Conservation (phyloP, 2,888 invertebrate genomes). For the Apamea monoglypha region DNA sequence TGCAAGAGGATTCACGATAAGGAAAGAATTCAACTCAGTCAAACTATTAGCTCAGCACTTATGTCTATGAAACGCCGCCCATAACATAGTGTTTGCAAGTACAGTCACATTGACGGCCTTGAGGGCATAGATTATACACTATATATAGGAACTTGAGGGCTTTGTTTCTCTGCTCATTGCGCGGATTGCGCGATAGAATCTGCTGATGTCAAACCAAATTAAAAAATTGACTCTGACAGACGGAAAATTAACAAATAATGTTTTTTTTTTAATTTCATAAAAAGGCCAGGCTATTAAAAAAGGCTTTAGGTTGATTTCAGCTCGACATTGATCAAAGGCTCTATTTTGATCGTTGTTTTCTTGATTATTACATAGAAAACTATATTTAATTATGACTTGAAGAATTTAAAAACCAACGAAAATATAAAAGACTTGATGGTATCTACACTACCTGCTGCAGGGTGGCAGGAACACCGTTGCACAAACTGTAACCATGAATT, state of each 20-base stretch:
- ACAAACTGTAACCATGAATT: no score
- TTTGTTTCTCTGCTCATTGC: neutral
- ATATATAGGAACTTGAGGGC: no score
- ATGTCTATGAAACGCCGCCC: neutral
- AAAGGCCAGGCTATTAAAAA: neutral
- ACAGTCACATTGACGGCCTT: no score
- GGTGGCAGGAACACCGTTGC: no score
- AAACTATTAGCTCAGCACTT: neutral
- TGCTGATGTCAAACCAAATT: neutral
- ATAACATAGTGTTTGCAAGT: neutral
- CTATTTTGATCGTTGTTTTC: neutral
- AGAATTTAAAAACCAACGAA: neutral
- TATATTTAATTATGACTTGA: neutral
- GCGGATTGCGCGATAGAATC: no score
- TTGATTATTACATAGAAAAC: neutral
- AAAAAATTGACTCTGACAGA: neutral
- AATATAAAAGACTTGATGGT: neutral
- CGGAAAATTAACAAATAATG: neutral
- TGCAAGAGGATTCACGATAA: constrained; percentile 80
- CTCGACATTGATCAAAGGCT: neutral
- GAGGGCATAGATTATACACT: no score
- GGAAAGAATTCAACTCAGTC: neutral
- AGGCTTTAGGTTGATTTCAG: neutral
- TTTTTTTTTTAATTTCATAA: no score
- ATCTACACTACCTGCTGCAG: neutral